A percentile compares a stretch with the other conserved stretches of the same genome.
These are phyloP conservation scores for Mimas tiliae DNA, from an alignment of 2,888 invertebrate species.

Conservation along the genomic window DNA sequence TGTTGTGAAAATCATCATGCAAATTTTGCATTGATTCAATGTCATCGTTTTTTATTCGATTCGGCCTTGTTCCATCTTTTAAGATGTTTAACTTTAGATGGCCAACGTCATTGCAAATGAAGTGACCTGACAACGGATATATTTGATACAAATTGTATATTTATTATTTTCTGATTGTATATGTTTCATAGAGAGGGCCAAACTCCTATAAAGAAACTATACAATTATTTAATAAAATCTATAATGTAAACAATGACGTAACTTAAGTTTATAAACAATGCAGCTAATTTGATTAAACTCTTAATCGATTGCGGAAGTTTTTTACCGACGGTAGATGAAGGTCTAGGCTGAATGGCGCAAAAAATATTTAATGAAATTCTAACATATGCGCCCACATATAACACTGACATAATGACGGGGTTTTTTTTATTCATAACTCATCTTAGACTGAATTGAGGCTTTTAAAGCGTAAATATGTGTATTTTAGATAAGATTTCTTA, in stretches of 20 bases:
- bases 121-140: too few species aligned
- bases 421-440: slow-evolving; percentile 22
- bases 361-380: slow-evolving; percentile 34
- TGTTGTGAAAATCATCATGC: background rate
- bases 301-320: slow-evolving; percentile 28
- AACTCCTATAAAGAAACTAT: background rate
- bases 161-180: too few species aligned
- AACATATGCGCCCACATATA: slow-evolving; percentile 29
- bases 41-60: background rate
- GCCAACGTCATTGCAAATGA: background rate
- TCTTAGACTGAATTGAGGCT: slow-evolving; percentile 3
- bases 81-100: too few species aligned
- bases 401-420: slow-evolving; percentile 24
- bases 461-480: background rate
- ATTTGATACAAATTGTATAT: too few species aligned
- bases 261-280: slow-evolving; percentile 15
- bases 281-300: slow-evolving; percentile 12
- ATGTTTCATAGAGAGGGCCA: too few species aligned
- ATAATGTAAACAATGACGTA: slow-evolving; percentile 3
- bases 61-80: background rate
- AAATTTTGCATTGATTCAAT: background rate
- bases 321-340: slow-evolving; percentile 22
- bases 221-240: background rate
- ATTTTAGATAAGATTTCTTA: background rate
- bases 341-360: slow-evolving; percentile 32